phyloP scores from a whole-genome alignment of 2,888 invertebrate genomes.

The Euplexia lucipara region DNA sequence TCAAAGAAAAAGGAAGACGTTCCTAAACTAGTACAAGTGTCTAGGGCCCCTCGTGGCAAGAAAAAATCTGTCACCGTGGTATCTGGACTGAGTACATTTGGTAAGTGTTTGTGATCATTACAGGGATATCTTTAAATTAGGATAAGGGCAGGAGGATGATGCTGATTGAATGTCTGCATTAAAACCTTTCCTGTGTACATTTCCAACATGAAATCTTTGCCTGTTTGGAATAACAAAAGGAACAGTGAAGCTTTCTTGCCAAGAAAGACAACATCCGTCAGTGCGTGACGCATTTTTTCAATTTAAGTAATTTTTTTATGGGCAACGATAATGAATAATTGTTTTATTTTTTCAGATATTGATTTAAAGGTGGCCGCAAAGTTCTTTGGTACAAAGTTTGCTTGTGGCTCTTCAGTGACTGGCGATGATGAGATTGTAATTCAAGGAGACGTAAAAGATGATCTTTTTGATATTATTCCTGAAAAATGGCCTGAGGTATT shows the following conservation, averaged over 20 bases:
- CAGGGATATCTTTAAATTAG: background rate
- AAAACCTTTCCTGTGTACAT: background rate
- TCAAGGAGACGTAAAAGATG: slow-evolving; percentile 99
- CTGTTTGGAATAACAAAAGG: background rate
- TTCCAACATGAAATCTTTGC: background rate
- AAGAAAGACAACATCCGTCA: background rate
- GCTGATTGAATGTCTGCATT: too few relatives aligned
- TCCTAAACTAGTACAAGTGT: slow-evolving; percentile 96
- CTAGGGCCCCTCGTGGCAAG: slow-evolving; percentile 98
- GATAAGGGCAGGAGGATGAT: too few relatives aligned
- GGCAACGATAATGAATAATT: background rate
- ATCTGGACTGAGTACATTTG: slow-evolving; percentile 98
- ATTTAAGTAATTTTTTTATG: background rate
- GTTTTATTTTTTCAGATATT: slow-evolving; percentile 93
- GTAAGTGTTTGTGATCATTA: slow-evolving; percentile 83
- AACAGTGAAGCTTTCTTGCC: background rate
- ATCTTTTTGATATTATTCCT: slow-evolving; percentile 98
- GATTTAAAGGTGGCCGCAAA: slow-evolving; percentile 99
- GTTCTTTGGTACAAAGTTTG: slow-evolving; percentile 99
- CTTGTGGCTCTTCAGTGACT: slow-evolving; percentile 99
- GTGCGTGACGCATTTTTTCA: background rate
- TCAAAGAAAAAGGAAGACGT: slow-evolving; percentile 98
- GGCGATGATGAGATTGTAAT: slow-evolving; percentile 99
- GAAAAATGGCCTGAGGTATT: slow-evolving; percentile 99
- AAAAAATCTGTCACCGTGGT: slow-evolving; percentile 99